phyloP scores from a whole-genome alignment of 2,888 invertebrate genomes.

The Diarsia brunnea region DNA sequence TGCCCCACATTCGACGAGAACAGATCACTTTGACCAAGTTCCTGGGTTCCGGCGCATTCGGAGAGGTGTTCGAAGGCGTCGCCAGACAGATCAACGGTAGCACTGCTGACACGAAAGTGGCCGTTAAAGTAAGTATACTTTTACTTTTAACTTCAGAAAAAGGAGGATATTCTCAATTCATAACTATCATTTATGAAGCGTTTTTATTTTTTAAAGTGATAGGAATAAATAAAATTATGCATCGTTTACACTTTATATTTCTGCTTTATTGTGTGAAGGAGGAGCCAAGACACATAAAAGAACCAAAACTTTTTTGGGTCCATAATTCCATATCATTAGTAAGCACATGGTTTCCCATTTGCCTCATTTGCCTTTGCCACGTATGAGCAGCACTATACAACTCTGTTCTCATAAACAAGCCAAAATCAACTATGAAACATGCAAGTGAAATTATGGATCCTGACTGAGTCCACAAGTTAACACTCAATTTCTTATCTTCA shows the following conservation, averaged over 20 bases:
- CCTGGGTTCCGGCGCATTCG: constrained; percentile 98
- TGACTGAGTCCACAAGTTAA: neutral
- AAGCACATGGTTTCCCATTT: neutral
- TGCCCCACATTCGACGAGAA: constrained; percentile 96
- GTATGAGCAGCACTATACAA: neutral
- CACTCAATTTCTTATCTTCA: neutral
- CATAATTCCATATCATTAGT: neutral
- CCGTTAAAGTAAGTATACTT: constrained; percentile 93
- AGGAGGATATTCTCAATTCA: too few relatives aligned
- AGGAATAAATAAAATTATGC: too few relatives aligned
- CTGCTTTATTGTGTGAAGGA: too few relatives aligned
- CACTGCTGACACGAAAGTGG: constrained; percentile 94
- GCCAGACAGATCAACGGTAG: constrained; percentile 93
- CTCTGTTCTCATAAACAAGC: neutral
- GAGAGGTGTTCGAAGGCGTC: constrained; percentile 98
- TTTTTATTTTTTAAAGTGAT: too few relatives aligned
- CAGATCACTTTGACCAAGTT: constrained; percentile 97
- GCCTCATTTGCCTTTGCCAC: neutral
- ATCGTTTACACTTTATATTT: too few relatives aligned
- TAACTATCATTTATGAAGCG: too few relatives aligned
- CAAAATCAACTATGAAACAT: neutral
- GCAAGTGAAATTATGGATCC: neutral
- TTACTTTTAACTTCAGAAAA: too few relatives aligned
- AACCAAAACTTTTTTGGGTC: neutral
- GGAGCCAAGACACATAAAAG: neutral